Evolutionary conservation across 1,140 invertebrate genomes (phyloP), one percentile per base, ranked within the genome.

Genomic region (Lordiphosa clarofinis): DNA sequence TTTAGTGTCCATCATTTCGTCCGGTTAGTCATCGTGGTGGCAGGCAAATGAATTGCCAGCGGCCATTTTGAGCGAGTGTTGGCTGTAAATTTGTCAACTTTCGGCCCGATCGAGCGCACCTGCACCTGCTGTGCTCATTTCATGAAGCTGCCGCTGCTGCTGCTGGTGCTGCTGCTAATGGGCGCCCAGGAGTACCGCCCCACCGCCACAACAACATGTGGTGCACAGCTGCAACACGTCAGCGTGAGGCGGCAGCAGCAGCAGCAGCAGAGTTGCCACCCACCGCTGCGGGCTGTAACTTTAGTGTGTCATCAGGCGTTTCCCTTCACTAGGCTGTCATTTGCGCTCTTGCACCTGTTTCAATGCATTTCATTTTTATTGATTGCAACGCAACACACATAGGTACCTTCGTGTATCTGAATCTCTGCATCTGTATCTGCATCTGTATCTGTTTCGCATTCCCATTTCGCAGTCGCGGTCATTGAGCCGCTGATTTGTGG

Each of bases 71-170:
- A 56, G 63, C 64, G 57, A 33, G 19, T 37, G 60, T 44, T 44
- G 12, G 76, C 72, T 82, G 76, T 82, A 73, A 82, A 82, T 82
- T 82, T 82, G 76, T 82, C 76, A 81, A 81, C 76, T 76, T 81
- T 81, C 67, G 39, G 53, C 53, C 65, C 19, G 13, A 43, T 55
- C 48, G 59, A 57, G 54, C 69, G 59, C 76, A 81, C 72, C 76
- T 84, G 78, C 76, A 82, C 62, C 76, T 82, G 76, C 78, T 82
- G 76, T 82, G 78, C 76, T 69, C 76, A 82, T 82, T 82, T 82
- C 78, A 82, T 58, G 73, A 65, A 61, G 75, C 65, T 59, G 65
- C 62, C 35, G 62, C 28, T 36, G 36, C 61, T 15, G 15, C 15
- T 15, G 15, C 15, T n/a, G n/a, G n/a, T 59, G 66, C 61, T 49